A percentile compares a stretch with the other conserved stretches of the same genome.
These are phyloP conservation scores for Poecilia gillii DNA, from an alignment of 2,797 vertebrate genomes.

Conservation along the genomic window DNA sequence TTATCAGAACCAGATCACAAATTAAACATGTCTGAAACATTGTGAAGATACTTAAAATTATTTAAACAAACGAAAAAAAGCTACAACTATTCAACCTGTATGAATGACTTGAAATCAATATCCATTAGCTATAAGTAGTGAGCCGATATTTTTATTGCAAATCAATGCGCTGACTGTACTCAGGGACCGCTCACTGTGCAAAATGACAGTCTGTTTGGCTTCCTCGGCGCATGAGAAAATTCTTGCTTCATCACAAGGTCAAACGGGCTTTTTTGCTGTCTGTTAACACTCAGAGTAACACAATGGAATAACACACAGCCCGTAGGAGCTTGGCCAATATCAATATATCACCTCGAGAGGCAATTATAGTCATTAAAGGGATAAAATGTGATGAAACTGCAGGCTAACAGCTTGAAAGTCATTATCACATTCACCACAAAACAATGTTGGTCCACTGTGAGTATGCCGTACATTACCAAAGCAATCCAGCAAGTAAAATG, in stretches of 20 bases:
- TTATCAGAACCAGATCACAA: conserved; percentile 20
- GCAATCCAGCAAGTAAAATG: conserved; percentile 35
- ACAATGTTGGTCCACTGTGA: conserved; percentile 55
- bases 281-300: conserved; percentile 59
- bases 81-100: background rate
- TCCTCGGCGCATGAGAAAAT: conserved; percentile 40
- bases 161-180: conserved; percentile 31
- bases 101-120: background rate
- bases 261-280: conserved; percentile 45
- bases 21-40: conserved; percentile 13
- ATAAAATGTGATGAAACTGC: conserved; percentile 69
- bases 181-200: conserved; percentile 40
- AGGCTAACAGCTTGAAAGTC: conserved; percentile 69
- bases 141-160: conserved; percentile 23
- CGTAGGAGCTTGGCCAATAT: conserved; percentile 59
- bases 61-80: background rate
- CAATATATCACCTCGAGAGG: conserved; percentile 73
- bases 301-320: conserved; percentile 58
- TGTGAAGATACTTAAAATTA: background rate
- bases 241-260: conserved; percentile 54
- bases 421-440: conserved; percentile 57
- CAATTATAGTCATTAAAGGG: conserved; percentile 72
- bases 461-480: conserved; percentile 36
- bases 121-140: conserved; percentile 12
- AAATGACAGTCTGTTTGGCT: conserved; percentile 40